These are phyloP conservation scores for Psittacara wagleri DNA, from an alignment of 2,113 vertebrate species.

Conservation along the genomic window DNA sequence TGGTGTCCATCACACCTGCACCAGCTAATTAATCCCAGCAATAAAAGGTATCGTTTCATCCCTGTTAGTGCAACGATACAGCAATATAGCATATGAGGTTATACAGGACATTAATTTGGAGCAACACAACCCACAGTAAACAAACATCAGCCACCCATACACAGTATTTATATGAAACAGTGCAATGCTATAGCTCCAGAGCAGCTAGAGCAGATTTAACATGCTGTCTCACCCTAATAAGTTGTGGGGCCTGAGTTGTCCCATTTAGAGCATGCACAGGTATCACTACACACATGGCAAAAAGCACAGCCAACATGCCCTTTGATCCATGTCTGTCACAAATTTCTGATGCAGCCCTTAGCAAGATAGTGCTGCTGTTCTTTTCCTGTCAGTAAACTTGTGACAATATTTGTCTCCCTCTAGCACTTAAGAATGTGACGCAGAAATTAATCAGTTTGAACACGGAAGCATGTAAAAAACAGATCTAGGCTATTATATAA, in stretches of 20 bases:
- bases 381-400: neutral
- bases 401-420: neutral
- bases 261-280: neutral
- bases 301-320: neutral
- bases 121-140: neutral
- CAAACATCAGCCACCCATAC: neutral
- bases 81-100: fast-evolving
- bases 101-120: neutral
- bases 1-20: neutral
- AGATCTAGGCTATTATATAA: neutral
- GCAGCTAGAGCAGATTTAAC: neutral
- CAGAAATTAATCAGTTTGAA: neutral
- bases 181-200: neutral
- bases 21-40: neutral
- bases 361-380: neutral
- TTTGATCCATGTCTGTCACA: neutral
- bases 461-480: neutral
- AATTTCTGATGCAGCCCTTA: neutral
- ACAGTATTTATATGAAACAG: neutral
- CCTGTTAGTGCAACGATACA: neutral
- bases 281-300: neutral
- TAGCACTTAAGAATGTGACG: neutral
- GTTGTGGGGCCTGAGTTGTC: neutral
- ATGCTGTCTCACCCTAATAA: neutral
- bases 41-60: neutral